Percentiles rank a stretch among this genome's conserved stretches.
Evolutionary conservation across 2,113 vertebrate species (phyloP).

Genomic region (Brienomyrus brachyistius): DNA sequence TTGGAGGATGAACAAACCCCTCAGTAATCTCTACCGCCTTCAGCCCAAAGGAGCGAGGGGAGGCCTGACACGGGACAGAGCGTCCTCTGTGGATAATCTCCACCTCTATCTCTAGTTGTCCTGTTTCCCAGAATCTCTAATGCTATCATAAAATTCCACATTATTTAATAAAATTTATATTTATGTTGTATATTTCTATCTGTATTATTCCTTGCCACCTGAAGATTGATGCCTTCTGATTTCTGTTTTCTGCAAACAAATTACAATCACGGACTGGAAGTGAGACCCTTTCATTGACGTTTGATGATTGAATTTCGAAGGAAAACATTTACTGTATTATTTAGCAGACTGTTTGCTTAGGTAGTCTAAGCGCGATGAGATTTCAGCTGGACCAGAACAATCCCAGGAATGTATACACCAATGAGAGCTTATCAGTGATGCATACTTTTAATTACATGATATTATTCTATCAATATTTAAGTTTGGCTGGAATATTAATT

Average conservation of each 20-base stretch:
- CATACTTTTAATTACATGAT: conserved; percentile 59
- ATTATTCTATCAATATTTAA: conserved; percentile 58
- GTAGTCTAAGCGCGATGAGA: conserved; percentile 20
- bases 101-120: background rate
- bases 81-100: background rate
- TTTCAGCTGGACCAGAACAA: conserved; percentile 13
- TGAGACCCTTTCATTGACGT: too few relatives aligned
- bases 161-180: background rate
- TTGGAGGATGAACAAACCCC: background rate
- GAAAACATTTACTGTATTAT: background rate
- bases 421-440: conserved; percentile 56
- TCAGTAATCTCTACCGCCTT: background rate
- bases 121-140: background rate
- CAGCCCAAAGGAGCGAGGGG: background rate
- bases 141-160: background rate
- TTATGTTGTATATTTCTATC: background rate
- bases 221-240: background rate
- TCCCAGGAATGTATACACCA: conserved; percentile 23
- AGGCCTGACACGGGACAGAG: background rate
- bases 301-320: background rate
- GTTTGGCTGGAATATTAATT: conserved; percentile 49
- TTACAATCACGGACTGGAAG: background rate
- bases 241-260: background rate
- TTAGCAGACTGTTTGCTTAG: conserved; percentile 27
- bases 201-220: background rate